Evolutionary conservation across 2,888 invertebrate species (phyloP), one percentile per base, ranked within the genome.

Genomic region (Drosophila pegasa): DNA sequence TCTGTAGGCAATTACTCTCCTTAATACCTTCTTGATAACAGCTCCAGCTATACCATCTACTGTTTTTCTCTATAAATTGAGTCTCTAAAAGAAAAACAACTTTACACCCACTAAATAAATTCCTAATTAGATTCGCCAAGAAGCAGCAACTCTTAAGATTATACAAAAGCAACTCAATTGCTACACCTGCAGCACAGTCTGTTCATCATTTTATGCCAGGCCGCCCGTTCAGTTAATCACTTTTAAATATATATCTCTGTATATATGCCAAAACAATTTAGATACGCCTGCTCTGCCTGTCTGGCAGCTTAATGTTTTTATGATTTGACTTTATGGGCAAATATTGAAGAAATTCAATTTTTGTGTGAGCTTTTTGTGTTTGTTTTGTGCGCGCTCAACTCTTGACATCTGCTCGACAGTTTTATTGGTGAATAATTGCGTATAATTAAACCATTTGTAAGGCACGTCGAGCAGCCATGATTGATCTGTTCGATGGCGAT

Each of bases 391-490:
- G 67, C 67, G 65, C 67, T 71, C 52, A 73, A 77, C 72, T 75
- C 73, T 79, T 83, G 86, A 83, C 76, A 78, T 77, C 72, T 64
- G 77, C 45, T 64, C 67, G 83, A 84, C 83, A 86, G 80, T 87
- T 87, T 87, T 87, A 84, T 85, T 84, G 83, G 77, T 82, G 85
- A 85, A 87, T 85, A 85, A 85, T 85, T 85, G 85, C 75, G 80
- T 75, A 87, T 85, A 76, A 85, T 84, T 84, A 80, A 75, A 69
- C 75, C 63, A 80, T 85, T 85, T 81, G 84, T 84, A 62, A 69
- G 76, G 72, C 67, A 73, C 70, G 68, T 75, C 73, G 75, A 65
- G 60, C 78, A 51, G 69, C 68, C 72, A 84, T 85, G 84, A 85
- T 85, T 87, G 87, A 85, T 85, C 82, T 87, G 71, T 78, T 61